These are phyloP conservation scores for Pseudomyrmex cubaensis DNA, from an alignment of 1,140 invertebrate genomes.

Conservation along the genomic window DNA sequence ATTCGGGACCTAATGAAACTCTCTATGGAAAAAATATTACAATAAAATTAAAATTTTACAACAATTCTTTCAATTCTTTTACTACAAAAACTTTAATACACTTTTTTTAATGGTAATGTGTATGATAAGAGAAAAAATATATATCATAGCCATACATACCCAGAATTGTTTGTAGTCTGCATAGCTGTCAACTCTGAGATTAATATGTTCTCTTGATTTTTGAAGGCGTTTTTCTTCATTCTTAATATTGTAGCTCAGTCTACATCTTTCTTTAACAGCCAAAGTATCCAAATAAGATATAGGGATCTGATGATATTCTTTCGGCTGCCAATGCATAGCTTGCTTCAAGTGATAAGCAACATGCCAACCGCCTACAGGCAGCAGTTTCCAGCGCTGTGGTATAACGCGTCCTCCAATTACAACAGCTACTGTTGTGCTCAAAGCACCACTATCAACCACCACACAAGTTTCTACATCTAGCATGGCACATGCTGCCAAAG, in stretches of 20 bases:
- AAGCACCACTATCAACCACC: slow-evolving; percentile 85
- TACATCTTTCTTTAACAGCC: slow-evolving; percentile 84
- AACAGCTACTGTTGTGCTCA: slow-evolving; percentile 85
- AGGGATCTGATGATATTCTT: slow-evolving; percentile 83
- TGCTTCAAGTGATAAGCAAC: slow-evolving; percentile 85
- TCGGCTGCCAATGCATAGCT: slow-evolving; percentile 84
- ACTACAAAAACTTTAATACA: neutral
- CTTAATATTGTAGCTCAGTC: slow-evolving; percentile 84
- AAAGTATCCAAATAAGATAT: slow-evolving; percentile 84
- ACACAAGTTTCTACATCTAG: slow-evolving; percentile 85
- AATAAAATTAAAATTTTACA: neutral
- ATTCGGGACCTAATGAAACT: slow-evolving; percentile 84
- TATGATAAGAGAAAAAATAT: neutral
- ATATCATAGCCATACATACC: slow-evolving; percentile 70
- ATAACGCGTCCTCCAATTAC: slow-evolving; percentile 84
- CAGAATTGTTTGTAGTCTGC: slow-evolving; percentile 82
- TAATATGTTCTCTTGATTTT: slow-evolving; percentile 79
- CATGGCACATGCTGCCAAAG: slow-evolving; percentile 84
- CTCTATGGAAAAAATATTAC: slow-evolving; percentile 74
- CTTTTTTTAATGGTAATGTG: neutral
- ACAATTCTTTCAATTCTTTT: neutral
- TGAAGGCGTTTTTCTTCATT: slow-evolving; percentile 79
- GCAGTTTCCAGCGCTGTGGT: slow-evolving; percentile 81
- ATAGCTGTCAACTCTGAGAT: slow-evolving; percentile 82
- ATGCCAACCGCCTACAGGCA: slow-evolving; percentile 85